Percentiles rank a stretch among this genome's conserved stretches.
Conservation (phyloP, 2,888 invertebrate species). For the Lasioglossum calceatum region DNA sequence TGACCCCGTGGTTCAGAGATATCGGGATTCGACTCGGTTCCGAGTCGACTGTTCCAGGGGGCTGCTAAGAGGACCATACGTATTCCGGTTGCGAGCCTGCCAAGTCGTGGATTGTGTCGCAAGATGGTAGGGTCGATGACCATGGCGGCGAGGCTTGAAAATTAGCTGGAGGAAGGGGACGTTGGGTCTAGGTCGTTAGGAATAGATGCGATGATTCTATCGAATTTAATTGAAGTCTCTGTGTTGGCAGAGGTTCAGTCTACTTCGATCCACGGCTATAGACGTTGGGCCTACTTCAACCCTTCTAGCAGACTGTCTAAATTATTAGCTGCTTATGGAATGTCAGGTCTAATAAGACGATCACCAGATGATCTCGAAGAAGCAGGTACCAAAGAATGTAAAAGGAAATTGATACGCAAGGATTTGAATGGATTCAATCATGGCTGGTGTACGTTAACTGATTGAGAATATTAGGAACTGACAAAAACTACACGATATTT, state of each 20-base stretch:
- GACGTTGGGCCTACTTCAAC: too few relatives aligned
- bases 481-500: too few relatives aligned
- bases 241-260: too few relatives aligned
- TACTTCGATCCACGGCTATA: too few relatives aligned
- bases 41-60: slow-evolving; percentile 8
- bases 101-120: slow-evolving; percentile 27
- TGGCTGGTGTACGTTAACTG: not conserved
- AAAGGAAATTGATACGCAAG: not conserved
- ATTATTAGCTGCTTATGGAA: not conserved
- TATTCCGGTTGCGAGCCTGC: slow-evolving; percentile 39
- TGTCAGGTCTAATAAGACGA: too few relatives aligned
- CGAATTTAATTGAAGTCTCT: too few relatives aligned
- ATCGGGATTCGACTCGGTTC: not conserved
- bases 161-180: not conserved
- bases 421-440: not conserved
- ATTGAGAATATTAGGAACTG: too few relatives aligned
- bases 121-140: slow-evolving; percentile 11
- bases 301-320: not conserved
- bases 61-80: slow-evolving; percentile 20
- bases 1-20: slow-evolving; percentile 24
- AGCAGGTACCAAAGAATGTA: not conserved
- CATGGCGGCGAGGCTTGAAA: not conserved
- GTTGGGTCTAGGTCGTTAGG: not conserved
- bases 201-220: not conserved
- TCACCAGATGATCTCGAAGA: too few relatives aligned